Conservation (phyloP, 1,140 invertebrate genomes). For the Artemia franciscana region DNA sequence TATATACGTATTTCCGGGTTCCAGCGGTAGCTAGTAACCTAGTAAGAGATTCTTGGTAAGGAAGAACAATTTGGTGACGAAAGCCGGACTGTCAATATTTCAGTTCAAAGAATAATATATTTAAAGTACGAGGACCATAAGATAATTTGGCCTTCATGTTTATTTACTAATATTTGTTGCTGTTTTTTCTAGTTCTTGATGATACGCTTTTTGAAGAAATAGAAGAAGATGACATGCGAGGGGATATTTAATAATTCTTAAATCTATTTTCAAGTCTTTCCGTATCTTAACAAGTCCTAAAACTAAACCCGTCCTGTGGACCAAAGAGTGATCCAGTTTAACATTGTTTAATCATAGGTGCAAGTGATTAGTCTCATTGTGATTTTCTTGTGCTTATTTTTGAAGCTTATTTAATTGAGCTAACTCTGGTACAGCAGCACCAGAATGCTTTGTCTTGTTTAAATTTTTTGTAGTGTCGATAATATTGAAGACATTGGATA, state of each 20-base stretch:
- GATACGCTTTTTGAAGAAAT: neutral
- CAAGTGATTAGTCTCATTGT: too few species aligned
- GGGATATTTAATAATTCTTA: neutral
- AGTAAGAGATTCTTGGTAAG: neutral
- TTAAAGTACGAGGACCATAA: neutral
- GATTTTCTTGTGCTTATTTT: too few species aligned
- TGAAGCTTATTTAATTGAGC: too few species aligned
- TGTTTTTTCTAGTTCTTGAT: neutral
- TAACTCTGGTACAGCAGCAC: too few species aligned
- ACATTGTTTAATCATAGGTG: too few species aligned
- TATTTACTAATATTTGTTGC: neutral
- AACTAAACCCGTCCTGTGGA: neutral
- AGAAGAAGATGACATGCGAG: neutral
- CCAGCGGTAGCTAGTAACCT: too few species aligned
- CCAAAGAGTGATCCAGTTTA: neutral
- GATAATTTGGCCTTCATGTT: neutral
- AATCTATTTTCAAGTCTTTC: neutral
- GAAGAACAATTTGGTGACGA: neutral
- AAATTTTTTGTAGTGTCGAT: too few species aligned
- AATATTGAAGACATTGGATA: too few species aligned
- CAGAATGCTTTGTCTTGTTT: too few species aligned
- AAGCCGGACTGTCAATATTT: neutral
- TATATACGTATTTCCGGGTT: too few species aligned
- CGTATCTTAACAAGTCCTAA: neutral
- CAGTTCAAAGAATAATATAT: neutral